Evolutionary conservation across 2,113 vertebrate species (phyloP), one percentile per base, ranked within the genome.

Genomic region (Serilophus lunatus): DNA sequence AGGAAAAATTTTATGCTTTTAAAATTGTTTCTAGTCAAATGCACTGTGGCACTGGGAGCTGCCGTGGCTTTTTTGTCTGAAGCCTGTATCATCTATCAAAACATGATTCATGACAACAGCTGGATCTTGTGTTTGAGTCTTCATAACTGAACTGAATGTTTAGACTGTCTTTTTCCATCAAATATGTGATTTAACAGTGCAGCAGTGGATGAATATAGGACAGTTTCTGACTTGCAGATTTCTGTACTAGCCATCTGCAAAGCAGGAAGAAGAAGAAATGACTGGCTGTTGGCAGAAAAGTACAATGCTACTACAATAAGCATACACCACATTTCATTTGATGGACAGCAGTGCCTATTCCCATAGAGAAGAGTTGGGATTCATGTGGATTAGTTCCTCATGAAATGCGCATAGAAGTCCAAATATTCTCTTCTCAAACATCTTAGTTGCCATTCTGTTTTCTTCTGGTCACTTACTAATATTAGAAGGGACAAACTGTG

Each of bases 151-250:
- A 85, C 75, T 64, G 59, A 90, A 88, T 14, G 1, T 74, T 93
- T 88, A 85, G 47, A 60, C 71, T 95, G 87, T 95, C 93, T 82
- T 83, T 92, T 95, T 77, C 75, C 42, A 91, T 96, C 94, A 95
- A 82, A 82, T 82, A 66, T 88, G 95, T 63, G 90, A 95, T 95
- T 92, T 93, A 95, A 74, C 93, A 93, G 94, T 86, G 59, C 90
- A 93, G 64, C 45, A 66, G 64, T 74, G 56, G 60, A 86, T 74
- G 77, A 92, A 88, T 90, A 79, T 88, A 92, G 95, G 90, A 86
- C 93, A 92, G 60, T 65, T 68, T 93, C 92, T 90, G 90, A 94
- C 88, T 31, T 92, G 72, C 82, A 92, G 79, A 90, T 90, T 92
- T 94, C 90, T 91, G 47, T 82, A 83, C 64, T 65, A 45, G 66